Base-by-base conservation (phyloP, 92 coral and sea anemone species). In the Epizoanthus stellaris region DNA sequence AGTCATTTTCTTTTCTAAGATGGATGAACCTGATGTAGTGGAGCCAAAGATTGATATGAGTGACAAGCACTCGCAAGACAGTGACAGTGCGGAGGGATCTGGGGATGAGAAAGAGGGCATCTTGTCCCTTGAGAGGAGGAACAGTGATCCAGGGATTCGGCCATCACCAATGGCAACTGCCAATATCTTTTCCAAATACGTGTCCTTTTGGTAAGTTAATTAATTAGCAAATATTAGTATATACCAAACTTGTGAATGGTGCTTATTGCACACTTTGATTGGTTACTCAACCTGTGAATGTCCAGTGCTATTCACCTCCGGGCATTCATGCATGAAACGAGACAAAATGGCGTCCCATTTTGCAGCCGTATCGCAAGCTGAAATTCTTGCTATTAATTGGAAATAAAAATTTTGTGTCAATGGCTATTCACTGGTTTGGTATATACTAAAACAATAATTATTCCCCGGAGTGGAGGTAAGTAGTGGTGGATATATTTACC, bases 151-250 rank as follows among this genome's bases (percentile, higher is more conserved):
- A 58, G 97, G 97, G 52, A 76, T 93, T 3, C 45, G 82, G 5
- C 94, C 94, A 77, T 75, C 97, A 53, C 97, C 93, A n/a, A 86
- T 89, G 89, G 87, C 76, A 53, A 58, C 61, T 63, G 97, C 94
- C 3, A 71, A 85, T 12, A 56, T 88, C 56, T 83, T 91, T 67
- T 93, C 97, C 21, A 93, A 91, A 76, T 93, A 91, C 82, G 71
- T 93, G 5, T 63, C 97, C 73, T 82, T 93, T 67, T 91, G 97
- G 97, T 93, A 77, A 67, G 88, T n/a, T n/a, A n/a, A n/a, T 57
- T 17, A 12, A 71, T 49, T 82, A 49, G 20, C 57, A 14, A 6
- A 17, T 38, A 34, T 81, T 43, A 6, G 17, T 42, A 80, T 38
- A 6, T 64, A 5, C 47, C 20, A 17, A 4, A 36, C 39, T 60